phyloP scores from a whole-genome alignment of 2,888 invertebrate species.

The Phrixothrix hirtus region DNA sequence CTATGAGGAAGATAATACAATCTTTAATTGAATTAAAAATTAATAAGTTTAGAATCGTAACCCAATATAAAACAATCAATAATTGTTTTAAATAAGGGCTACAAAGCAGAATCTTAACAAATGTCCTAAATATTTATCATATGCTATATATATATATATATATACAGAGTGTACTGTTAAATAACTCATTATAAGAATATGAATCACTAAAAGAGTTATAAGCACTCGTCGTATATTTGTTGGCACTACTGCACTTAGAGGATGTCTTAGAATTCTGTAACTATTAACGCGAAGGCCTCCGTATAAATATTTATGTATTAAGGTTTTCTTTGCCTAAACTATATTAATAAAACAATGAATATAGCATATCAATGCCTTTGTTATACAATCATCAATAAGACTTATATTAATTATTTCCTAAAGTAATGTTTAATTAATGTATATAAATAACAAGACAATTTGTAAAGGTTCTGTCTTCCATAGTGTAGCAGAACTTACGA shows the following conservation, averaged over 20 bases:
- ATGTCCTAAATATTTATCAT: not conserved
- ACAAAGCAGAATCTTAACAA: conserved; percentile 17
- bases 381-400: conserved; percentile 16
- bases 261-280: not conserved
- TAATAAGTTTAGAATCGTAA: no score
- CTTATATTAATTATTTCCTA: conserved; percentile 1
- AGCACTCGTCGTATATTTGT: not conserved
- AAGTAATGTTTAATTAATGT: not conserved
- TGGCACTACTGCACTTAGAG: not conserved
- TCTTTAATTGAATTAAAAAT: no score
- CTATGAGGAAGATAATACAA: no score
- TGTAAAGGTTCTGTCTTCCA: conserved; percentile 41
- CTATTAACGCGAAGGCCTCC: not conserved
- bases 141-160: conserved; percentile 4
- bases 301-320: no score
- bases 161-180: conserved; percentile 2
- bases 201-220: not conserved
- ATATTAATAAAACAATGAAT: conserved; percentile 12
- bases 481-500: conserved; percentile 38
- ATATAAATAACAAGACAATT: conserved; percentile 13
- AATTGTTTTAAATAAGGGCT: not conserved
- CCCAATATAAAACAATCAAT: no score
- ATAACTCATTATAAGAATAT: not conserved
- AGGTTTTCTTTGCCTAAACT: not conserved
- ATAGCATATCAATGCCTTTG: conserved; percentile 21